These are phyloP conservation scores for Apodemus agrarius DNA, from an alignment of 2,797 vertebrate species.

Conservation along the genomic window DNA sequence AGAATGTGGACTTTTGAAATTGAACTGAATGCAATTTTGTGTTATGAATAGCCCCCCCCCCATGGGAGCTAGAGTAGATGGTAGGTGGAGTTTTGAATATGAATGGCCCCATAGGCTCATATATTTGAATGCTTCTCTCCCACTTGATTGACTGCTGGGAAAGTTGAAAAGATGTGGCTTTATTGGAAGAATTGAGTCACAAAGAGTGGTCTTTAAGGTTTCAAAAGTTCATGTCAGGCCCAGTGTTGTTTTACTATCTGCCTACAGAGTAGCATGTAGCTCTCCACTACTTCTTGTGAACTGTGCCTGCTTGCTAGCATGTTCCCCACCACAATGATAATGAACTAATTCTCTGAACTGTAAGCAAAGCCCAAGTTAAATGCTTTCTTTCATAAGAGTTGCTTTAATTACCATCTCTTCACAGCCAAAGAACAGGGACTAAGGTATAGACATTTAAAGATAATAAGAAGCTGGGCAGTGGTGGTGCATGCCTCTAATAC, in stretches of 20 bases:
- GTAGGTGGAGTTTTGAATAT: neutral
- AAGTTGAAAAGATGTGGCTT: neutral
- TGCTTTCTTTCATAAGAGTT: neutral
- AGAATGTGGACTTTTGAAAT: neutral
- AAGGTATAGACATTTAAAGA: neutral
- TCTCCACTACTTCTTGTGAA: neutral
- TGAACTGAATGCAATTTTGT: neutral
- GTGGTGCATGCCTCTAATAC: too few relatives aligned
- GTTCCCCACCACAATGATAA: neutral
- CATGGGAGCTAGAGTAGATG: too few relatives aligned
- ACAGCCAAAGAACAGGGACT: neutral
- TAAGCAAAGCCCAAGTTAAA: neutral
- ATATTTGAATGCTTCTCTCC: neutral
- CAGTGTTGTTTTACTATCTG: neutral
- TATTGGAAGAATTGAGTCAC: neutral
- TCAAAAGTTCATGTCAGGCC: neutral
- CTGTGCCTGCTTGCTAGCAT: too few relatives aligned
- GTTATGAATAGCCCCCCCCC: neutral
- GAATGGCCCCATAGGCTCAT: neutral
- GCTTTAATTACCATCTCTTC: neutral
- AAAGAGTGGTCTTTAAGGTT: neutral
- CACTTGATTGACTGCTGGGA: neutral
- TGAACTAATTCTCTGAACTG: neutral
- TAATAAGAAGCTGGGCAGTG: neutral
- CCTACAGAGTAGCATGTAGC: neutral